Conservation (phyloP, 2,113 vertebrate species). For the Nothobranchius kuhntae region DNA sequence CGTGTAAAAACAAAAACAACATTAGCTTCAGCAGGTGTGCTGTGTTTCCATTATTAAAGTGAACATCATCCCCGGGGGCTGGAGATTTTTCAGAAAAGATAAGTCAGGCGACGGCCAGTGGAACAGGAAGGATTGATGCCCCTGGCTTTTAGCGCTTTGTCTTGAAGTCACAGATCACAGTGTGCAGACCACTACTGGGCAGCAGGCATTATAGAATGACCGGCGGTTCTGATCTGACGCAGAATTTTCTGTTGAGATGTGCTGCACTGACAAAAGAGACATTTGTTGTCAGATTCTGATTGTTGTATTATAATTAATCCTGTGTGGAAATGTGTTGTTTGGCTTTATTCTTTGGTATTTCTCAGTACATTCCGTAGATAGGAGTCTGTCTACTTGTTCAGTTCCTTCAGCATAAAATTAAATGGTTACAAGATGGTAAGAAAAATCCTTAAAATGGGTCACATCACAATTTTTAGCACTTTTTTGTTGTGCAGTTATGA, state of each 20-base stretch:
- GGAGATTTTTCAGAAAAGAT: constrained; percentile 60
- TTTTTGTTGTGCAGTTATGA: neutral
- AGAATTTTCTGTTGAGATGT: constrained; percentile 47
- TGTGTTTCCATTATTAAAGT: constrained; percentile 69
- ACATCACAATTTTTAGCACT: constrained; percentile 18
- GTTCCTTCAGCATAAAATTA: constrained; percentile 55
- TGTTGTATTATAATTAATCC: constrained; percentile 55
- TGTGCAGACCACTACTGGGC: constrained; percentile 60
- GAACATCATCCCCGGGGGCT: constrained; percentile 57
- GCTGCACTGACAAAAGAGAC: constrained; percentile 38
- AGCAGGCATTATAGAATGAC: constrained; percentile 58
- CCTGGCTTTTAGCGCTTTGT: constrained; percentile 55
- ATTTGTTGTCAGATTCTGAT: constrained; percentile 51
- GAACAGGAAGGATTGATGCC: constrained; percentile 65
- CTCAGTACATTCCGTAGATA: constrained; percentile 23
- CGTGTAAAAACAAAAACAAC: constrained; percentile 66
- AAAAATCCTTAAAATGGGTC: constrained; percentile 35
- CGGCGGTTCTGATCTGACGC: constrained; percentile 56
- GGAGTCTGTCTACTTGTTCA: constrained; percentile 25
- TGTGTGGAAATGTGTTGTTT: constrained; percentile 30
- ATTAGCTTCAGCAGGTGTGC: constrained; percentile 63
- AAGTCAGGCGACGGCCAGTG: constrained; percentile 49
- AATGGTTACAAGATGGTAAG: constrained; percentile 30
- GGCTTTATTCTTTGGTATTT: constrained; percentile 43
- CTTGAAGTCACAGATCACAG: constrained; percentile 55